Evolutionary conservation across 2,113 vertebrate genomes (phyloP).

Genomic region (Rhizomys pruinosus): DNA sequence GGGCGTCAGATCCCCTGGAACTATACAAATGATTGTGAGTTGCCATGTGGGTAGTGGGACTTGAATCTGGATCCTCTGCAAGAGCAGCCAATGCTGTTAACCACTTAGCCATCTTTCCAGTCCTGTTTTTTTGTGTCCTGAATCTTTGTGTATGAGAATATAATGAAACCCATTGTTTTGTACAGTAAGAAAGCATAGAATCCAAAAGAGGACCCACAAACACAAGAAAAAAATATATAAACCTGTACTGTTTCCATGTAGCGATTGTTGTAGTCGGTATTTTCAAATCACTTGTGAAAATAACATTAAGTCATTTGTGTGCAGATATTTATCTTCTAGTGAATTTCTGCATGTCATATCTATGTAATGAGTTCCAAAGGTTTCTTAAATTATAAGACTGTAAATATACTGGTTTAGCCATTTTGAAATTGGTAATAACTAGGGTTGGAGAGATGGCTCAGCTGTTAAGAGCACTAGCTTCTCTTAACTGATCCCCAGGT

Average conservation of each 20-base stretch:
- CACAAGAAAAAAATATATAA: background rate
- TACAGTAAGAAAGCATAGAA: background rate
- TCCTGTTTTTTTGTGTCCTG: too few species aligned
- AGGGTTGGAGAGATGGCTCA: too few species aligned
- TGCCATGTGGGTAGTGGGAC: too few species aligned
- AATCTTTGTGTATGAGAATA: background rate
- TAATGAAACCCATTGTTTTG: background rate
- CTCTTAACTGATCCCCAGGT: too few species aligned
- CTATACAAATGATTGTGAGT: too few species aligned
- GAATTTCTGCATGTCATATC: background rate
- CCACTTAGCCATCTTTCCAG: too few species aligned
- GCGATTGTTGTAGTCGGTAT: background rate
- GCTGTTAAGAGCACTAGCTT: too few species aligned
- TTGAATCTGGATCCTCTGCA: too few species aligned
- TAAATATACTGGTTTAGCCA: background rate
- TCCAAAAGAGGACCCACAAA: background rate
- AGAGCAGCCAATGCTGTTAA: too few species aligned
- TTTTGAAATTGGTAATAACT: conserved; percentile 34
- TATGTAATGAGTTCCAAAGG: background rate
- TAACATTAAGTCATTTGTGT: conserved; percentile 15
- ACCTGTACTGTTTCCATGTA: background rate
- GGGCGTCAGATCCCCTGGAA: too few species aligned
- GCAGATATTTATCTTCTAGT: background rate
- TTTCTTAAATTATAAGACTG: conserved; percentile 22
- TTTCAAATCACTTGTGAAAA: conserved; percentile 35